A percentile compares a stretch with the other conserved stretches of the same genome.
Conservation (phyloP, 2,797 vertebrate genomes). For the Cyprinella venusta region DNA sequence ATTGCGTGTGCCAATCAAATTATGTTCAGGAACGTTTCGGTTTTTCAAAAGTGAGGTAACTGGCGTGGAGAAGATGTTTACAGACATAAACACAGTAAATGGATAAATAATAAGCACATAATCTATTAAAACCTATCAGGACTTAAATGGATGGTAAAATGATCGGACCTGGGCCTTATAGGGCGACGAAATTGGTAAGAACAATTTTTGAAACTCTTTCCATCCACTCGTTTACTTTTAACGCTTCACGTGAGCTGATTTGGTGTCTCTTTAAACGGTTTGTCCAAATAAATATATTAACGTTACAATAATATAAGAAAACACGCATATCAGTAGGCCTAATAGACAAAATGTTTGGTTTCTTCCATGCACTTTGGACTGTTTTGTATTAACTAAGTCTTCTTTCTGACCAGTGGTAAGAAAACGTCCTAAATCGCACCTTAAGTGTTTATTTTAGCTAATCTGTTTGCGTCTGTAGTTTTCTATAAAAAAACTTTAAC, state of each 20-base stretch:
- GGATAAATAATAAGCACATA: neutral
- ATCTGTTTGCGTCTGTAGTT: neutral
- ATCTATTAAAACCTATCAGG: neutral
- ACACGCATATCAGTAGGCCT: neutral
- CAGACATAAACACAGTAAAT: neutral
- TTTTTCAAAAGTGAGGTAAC: conserved; percentile 55
- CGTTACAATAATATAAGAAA: neutral
- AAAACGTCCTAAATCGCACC: neutral
- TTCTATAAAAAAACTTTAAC: neutral
- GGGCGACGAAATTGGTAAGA: conserved; percentile 86
- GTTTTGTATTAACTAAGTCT: no score
- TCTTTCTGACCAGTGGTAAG: neutral
- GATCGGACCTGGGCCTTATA: conserved; percentile 84
- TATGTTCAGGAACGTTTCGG: conserved; percentile 16
- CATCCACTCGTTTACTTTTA: neutral
- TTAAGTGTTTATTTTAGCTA: neutral
- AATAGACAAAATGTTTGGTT: no score
- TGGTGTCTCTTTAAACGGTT: neutral
- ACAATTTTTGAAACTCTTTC: neutral
- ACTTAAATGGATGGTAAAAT: conserved; percentile 76
- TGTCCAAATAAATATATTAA: neutral
- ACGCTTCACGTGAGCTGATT: neutral
- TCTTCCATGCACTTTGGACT: no score
- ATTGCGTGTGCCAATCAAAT: conserved; percentile 54
- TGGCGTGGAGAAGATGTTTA: neutral